Conservation (phyloP, 2,888 invertebrate species). For the Ctenicera cuprea region DNA sequence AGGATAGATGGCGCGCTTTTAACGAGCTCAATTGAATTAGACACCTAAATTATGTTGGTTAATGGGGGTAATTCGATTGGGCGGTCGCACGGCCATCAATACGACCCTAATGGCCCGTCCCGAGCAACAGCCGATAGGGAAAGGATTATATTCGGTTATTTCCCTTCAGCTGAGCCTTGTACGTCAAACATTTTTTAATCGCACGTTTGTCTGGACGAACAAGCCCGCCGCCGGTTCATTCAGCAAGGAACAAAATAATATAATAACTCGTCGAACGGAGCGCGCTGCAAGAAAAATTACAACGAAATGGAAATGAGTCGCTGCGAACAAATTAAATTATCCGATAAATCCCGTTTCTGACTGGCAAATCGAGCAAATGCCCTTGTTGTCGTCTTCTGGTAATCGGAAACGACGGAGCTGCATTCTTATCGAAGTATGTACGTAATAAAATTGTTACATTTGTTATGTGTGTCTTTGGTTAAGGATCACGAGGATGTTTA, state of each 20-base stretch:
- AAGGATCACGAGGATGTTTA: no score
- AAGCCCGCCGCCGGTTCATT: neutral
- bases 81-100: conserved; percentile 65
- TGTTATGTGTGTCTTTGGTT: no score
- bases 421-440: conserved; percentile 16
- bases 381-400: conserved; percentile 38
- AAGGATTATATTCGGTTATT: conserved; percentile 47
- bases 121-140: conserved; percentile 53
- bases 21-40: conserved; percentile 69
- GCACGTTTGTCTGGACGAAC: neutral
- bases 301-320: conserved; percentile 61
- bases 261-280: conserved; percentile 49
- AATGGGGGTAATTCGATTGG: conserved; percentile 68
- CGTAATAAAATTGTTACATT: conserved; percentile 5
- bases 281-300: conserved; percentile 59
- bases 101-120: conserved; percentile 58
- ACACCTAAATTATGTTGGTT: conserved; percentile 69
- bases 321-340: conserved; percentile 62
- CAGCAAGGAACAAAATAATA: conserved; percentile 30
- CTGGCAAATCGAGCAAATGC: conserved; percentile 52
- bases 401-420: conserved; percentile 1
- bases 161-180: conserved; percentile 9
- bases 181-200: conserved; percentile 9
- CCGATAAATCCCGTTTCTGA: conserved; percentile 59
- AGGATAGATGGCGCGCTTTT: conserved; percentile 66